Percentiles rank a stretch among this genome's conserved stretches.
These are phyloP conservation scores for Apodemia hepburni DNA, from an alignment of 2,888 invertebrate species.

Conservation along the genomic window DNA sequence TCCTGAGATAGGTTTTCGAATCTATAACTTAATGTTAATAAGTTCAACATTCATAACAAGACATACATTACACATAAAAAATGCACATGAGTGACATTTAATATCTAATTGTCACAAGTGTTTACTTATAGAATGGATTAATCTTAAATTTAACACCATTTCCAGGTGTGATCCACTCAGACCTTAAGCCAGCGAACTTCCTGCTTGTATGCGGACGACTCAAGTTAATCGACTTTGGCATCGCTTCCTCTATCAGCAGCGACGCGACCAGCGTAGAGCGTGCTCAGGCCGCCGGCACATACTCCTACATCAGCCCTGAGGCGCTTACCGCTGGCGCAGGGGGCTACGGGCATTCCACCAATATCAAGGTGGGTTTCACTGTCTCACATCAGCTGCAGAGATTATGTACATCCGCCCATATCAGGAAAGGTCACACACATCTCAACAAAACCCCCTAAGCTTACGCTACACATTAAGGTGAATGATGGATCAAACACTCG, in stretches of 20 bases:
- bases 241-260: slow-evolving; percentile 91
- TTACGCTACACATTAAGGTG: too few relatives aligned
- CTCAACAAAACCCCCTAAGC: too few relatives aligned
- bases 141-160: neutral
- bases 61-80: too few relatives aligned
- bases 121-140: too few relatives aligned
- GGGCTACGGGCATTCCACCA: slow-evolving; percentile 46
- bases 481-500: too few relatives aligned
- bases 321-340: slow-evolving; percentile 85
- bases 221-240: slow-evolving; percentile 98
- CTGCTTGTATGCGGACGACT: slow-evolving; percentile 90
- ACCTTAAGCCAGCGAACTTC: slow-evolving; percentile 98
- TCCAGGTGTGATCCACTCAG: slow-evolving; percentile 96
- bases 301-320: slow-evolving; percentile 98
- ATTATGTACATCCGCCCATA: too few relatives aligned
- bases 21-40: too few relatives aligned
- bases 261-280: slow-evolving; percentile 95
- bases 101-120: too few relatives aligned
- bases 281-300: slow-evolving; percentile 91
- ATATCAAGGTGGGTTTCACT: slow-evolving; percentile 28
- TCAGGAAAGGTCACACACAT: too few relatives aligned
- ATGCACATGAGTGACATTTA: too few relatives aligned
- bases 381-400: neutral
- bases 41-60: too few relatives aligned
- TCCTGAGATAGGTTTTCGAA: too few relatives aligned